These are phyloP conservation scores for Marisa cornuarietis DNA, from an alignment of 1,140 invertebrate species.

Conservation along the genomic window DNA sequence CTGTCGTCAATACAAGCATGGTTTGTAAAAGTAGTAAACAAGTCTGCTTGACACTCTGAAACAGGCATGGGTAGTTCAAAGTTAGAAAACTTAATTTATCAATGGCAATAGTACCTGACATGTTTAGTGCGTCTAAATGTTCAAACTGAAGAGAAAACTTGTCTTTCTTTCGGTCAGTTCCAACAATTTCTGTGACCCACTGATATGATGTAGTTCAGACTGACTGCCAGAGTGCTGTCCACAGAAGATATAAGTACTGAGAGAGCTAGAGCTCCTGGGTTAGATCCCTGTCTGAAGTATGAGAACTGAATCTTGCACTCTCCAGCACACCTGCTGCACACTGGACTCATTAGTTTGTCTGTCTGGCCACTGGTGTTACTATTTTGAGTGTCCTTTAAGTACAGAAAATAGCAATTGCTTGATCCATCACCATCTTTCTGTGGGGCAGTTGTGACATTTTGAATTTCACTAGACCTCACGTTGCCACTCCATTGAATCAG, in stretches of 20 bases:
- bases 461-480: not conserved
- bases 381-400: constrained; percentile 15
- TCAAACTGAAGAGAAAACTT: constrained; percentile 28
- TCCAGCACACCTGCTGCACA: constrained; percentile 24
- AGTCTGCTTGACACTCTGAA: constrained; percentile 42
- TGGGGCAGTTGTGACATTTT: not conserved
- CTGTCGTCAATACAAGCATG: constrained; percentile 46
- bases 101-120: constrained; percentile 76
- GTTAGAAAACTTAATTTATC: constrained; percentile 75
- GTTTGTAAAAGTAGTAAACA: constrained; percentile 45
- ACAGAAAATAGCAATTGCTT: constrained; percentile 17
- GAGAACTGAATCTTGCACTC: constrained; percentile 70
- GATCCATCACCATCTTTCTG: constrained; percentile 13
- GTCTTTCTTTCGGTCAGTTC: constrained; percentile 26
- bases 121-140: not conserved
- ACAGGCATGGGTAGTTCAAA: constrained; percentile 43
- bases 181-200: constrained; percentile 22
- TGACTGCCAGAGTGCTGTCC: constrained; percentile 43
- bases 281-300: constrained; percentile 78
- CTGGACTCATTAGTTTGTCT: constrained; percentile 4
- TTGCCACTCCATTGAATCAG: constrained; percentile 28
- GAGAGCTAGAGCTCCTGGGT: constrained; percentile 38
- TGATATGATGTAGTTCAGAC: constrained; percentile 27
- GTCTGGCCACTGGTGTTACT: constrained; percentile 33
- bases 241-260: constrained; percentile 8